Percentiles rank a stretch among this genome's conserved stretches.
phyloP scores from a whole-genome alignment of 1,140 invertebrate genomes.

The Metopolophium dirhodum region DNA sequence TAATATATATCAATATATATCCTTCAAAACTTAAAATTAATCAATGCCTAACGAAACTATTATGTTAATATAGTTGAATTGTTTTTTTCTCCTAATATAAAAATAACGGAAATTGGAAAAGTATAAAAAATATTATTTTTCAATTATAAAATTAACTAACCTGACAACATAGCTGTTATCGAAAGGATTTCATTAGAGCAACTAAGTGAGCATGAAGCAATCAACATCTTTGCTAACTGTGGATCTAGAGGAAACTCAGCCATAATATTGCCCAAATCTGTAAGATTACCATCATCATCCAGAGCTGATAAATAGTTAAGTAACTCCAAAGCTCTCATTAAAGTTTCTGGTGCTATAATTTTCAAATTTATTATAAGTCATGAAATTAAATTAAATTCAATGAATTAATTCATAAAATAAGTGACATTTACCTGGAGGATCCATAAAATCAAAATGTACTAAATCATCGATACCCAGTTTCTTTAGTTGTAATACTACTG shows the following conservation, averaged over 20 bases:
- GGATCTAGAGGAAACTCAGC: constrained; percentile 99
- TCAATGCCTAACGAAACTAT: neutral
- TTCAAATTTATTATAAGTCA: constrained; percentile 54
- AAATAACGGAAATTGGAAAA: neutral
- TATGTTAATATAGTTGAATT: neutral
- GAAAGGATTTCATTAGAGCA: constrained; percentile 99
- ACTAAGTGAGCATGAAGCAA: constrained; percentile 94
- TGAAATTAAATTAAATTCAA: neutral
- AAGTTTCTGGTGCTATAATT: constrained; percentile 91
- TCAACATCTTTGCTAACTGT: constrained; percentile 98
- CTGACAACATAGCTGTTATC: constrained; percentile 98
- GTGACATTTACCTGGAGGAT: constrained; percentile 77
- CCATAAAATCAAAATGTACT: constrained; percentile 99
- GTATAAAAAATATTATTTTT: neutral
- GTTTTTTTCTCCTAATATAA: neutral
- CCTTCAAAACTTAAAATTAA: neutral
- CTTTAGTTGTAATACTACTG: constrained; percentile 97
- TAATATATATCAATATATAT: neutral
- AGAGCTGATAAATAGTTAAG: constrained; percentile 96
- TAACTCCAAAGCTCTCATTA: constrained; percentile 98
- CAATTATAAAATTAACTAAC: constrained; percentile 68
- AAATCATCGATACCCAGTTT: constrained; percentile 99
- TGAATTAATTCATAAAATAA: neutral
- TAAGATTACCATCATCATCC: constrained; percentile 96
- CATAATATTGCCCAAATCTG: constrained; percentile 97